Conservation (phyloP, 2,888 invertebrate species). For the Perdita meconis region DNA sequence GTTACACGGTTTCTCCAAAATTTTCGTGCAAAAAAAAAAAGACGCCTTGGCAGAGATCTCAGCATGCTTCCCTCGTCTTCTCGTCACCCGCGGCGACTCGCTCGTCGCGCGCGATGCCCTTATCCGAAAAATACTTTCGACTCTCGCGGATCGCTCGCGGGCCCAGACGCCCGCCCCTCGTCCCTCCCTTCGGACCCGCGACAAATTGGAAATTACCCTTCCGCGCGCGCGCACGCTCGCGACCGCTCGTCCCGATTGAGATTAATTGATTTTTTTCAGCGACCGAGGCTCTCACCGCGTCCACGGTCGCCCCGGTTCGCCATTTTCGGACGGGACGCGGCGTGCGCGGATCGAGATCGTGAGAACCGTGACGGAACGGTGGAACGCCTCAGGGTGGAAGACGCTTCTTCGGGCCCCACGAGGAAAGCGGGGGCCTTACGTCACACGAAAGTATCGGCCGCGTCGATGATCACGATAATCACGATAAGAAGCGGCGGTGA, state of each 20-base stretch:
- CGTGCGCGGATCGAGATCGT: slow-evolving; percentile 68
- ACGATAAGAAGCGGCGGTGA: slow-evolving; percentile 46
- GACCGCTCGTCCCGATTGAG: slow-evolving; percentile 68
- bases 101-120: slow-evolving; percentile 60
- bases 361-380: slow-evolving; percentile 70
- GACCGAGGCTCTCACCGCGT: slow-evolving; percentile 58
- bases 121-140: slow-evolving; percentile 71
- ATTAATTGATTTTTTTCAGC: slow-evolving; percentile 76
- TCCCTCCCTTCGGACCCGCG: slow-evolving; percentile 73
- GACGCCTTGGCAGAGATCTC: neutral
- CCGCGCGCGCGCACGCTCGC: slow-evolving; percentile 52
- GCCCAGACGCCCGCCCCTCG: slow-evolving; percentile 38
- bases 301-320: slow-evolving; percentile 55
- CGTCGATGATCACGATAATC: slow-evolving; percentile 62
- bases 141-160: slow-evolving; percentile 55
- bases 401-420: slow-evolving; percentile 41
- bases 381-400: slow-evolving; percentile 63
- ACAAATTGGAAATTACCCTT: slow-evolving; percentile 82
- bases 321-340: slow-evolving; percentile 68
- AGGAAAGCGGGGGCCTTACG: slow-evolving; percentile 61
- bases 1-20: no score
- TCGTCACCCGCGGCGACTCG: slow-evolving; percentile 62
- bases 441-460: slow-evolving; percentile 62
- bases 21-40: neutral
- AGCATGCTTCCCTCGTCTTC: slow-evolving; percentile 12